Evolutionary conservation across 2,113 vertebrate species (phyloP), one percentile per base, ranked within the genome.

Genomic region (Caracal caracal): DNA sequence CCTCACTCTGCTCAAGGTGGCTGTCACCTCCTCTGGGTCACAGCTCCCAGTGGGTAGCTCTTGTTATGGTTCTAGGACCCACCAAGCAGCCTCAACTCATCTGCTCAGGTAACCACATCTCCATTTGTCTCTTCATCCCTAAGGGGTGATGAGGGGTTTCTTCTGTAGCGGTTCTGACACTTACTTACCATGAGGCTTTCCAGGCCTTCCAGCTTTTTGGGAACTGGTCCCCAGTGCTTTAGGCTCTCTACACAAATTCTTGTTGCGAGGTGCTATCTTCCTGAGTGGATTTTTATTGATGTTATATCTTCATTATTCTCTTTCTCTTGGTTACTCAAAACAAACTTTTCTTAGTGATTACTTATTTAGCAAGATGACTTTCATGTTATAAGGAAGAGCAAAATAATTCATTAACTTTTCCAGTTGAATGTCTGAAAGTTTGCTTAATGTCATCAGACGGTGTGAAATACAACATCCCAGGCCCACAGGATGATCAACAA

Each of bases 401-500:
- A 97, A 97, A 49, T 78, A 97, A 98, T 93, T 63, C 12, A 96
- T 97, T 56, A 94, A 75, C 28, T 65, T 98, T 98, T 98, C 66
- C 79, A 97, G 75, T 13, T 97, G 97, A 98, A 97, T 94, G n/a
- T 88, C 30, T 97, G 53, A 81, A 97, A 37, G 12, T 98, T 97
- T 98, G 43, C 61, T 97, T 98, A 97, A 96, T 98, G 93, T 96
- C 91, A 95, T 97, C 94, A 98, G 95, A 92, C 40, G 89, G 76
- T 90, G 75, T 97, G 94, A 99, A 98, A 95, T 0, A 4, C 97
- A 97, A 75, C 59, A 97, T 97, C 92, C 92, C 84, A 92, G 88
- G 43, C 86, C 43, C 92, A 98, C 49, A 93, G 88, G 97, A 95
- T 96, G 76, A 87, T 96, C 98, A 98, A 98, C 85, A 98, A 96